Evolutionary conservation across 1,140 invertebrate genomes (phyloP), one percentile per base, ranked within the genome.

Genomic region (Ips typographus): DNA sequence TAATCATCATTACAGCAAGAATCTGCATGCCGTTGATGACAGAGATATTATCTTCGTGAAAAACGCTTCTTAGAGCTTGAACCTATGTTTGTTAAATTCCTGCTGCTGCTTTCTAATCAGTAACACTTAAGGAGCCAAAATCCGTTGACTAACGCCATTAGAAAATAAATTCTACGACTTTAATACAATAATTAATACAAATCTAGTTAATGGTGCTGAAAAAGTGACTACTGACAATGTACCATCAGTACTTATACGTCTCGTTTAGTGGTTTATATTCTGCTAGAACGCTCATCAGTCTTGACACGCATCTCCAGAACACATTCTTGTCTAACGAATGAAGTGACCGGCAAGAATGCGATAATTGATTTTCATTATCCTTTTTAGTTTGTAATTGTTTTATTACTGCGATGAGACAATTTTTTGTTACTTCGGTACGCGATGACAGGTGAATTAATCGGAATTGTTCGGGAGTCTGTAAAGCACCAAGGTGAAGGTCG

Each of bases 261-360:
- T 59, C 42, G 57, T 59, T 38, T 65, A 41, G 51, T 22, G 63
- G 42, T 65, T 65, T 65, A 65, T 65, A 56, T 65, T 65, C 63
- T 65, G 63, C 63, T 56, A 65, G 63, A 65, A 56, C 44, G 63
- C 53, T 65, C 63, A 65, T 65, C 63, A 65, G 51, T 65, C 63
- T 40, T 56, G 63, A 65, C 63, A 44, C 52, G 39, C 4, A 65
- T 43, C 49, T 4, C 8, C 22, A 65, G n/a, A 52, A 44, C 37
- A 40, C 63, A 65, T 65, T 65, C 63, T 65, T 56, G 42, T 65
- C 63, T 65, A 65, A 65, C 63, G 63, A 65, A 56, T 65, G 39
- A 65, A 65, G 63, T 65, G 63, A 65, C 52, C 63, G 38, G 40
- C 40, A 41, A 47, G 63, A 65, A 63, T 63, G 61, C 61, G 36